Evolutionary conservation across 2,888 invertebrate genomes (phyloP).

Genomic region (Heliothis peltigera): DNA sequence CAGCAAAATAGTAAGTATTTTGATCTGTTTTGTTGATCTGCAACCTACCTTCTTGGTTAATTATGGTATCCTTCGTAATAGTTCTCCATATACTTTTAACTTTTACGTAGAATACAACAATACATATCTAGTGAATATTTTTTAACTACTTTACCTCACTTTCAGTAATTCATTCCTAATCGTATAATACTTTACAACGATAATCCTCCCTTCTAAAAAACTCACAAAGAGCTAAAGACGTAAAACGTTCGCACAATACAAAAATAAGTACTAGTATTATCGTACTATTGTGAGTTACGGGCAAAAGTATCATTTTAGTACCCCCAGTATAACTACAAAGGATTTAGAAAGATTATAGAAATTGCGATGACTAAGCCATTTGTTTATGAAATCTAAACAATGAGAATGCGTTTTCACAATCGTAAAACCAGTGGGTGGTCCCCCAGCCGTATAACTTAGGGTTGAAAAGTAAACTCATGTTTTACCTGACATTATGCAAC

Average conservation of each 20-base stretch:
- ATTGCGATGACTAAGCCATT: slow-evolving; percentile 73
- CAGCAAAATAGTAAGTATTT: no score
- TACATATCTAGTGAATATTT: slow-evolving; percentile 2
- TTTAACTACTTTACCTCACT: slow-evolving; percentile 5
- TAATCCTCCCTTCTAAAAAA: slow-evolving; percentile 32
- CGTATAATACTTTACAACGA: slow-evolving; percentile 12
- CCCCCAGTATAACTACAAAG: slow-evolving; percentile 54
- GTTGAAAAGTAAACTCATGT: slow-evolving; percentile 61
- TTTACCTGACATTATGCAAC: slow-evolving; percentile 58
- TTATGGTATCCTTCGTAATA: not conserved
- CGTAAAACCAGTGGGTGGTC: slow-evolving; percentile 73
- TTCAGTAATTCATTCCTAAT: slow-evolving; percentile 24
- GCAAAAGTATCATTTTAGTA: slow-evolving; percentile 49
- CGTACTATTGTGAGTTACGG: slow-evolving; percentile 48
- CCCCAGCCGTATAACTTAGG: slow-evolving; percentile 48
- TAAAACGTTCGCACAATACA: slow-evolving; percentile 28
- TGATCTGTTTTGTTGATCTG: no score
- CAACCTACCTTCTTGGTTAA: not conserved
- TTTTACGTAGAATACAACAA: slow-evolving; percentile 8
- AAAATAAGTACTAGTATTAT: slow-evolving; percentile 49
- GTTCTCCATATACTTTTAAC: not conserved
- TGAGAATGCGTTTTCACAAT: slow-evolving; percentile 71
- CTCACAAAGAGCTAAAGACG: slow-evolving; percentile 12
- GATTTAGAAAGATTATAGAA: slow-evolving; percentile 67
- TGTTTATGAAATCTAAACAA: slow-evolving; percentile 74